Percentiles rank a stretch among this genome's conserved stretches.
phyloP scores from a whole-genome alignment of 2,888 invertebrate genomes.

The Pristionchus arcanus region DNA sequence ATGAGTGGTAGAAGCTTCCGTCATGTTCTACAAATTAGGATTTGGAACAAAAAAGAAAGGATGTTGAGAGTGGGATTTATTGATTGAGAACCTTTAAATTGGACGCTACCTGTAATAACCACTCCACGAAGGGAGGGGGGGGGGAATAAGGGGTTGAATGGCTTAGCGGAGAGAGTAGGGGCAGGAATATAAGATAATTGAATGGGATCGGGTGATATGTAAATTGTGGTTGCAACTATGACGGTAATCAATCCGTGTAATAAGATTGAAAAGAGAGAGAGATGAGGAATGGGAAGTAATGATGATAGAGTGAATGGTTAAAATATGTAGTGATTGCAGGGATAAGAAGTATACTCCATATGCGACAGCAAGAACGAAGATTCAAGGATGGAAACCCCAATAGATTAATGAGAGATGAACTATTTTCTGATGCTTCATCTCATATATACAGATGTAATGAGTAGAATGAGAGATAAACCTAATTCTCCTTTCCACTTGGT shows the following conservation, averaged over 20 bases:
- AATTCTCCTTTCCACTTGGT: neutral
- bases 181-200: neutral
- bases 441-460: neutral
- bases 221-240: neutral
- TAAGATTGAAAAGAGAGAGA: neutral
- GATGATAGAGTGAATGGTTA: neutral
- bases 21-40: neutral
- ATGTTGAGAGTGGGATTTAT: neutral
- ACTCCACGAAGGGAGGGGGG: neutral
- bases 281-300: neutral
- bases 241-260: neutral
- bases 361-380: slow-evolving; percentile 90
- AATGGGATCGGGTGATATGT: neutral
- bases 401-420: neutral
- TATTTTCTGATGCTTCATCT: neutral
- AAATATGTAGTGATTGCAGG: slow-evolving; percentile 60
- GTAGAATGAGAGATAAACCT: slow-evolving; percentile 2
- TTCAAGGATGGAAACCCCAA: slow-evolving; percentile 88
- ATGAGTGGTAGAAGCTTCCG: neutral
- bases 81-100: neutral
- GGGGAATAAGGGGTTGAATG: neutral
- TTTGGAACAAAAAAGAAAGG: neutral
- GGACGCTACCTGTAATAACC: neutral
- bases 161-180: neutral
- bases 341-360: slow-evolving; percentile 88